Base-by-base conservation (phyloP, 2,797 vertebrate species). In the Dromococcyx pavoninus region DNA sequence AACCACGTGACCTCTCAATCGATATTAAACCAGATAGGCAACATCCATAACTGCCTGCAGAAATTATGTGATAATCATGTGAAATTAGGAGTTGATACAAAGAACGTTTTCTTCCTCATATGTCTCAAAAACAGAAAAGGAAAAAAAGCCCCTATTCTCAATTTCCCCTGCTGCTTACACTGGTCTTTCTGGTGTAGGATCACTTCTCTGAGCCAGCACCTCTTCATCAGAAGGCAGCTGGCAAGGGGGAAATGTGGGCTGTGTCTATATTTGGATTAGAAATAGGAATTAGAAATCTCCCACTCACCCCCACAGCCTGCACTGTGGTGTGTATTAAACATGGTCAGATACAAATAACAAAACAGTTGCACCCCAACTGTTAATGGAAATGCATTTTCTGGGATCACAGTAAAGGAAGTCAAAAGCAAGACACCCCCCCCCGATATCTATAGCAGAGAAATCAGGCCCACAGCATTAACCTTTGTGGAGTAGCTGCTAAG, bases 341-440 rank as follows among this genome's bases (percentile, higher is more conserved):
- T 5, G 22, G 82, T 89, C 91, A 86, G 73, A 93, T 37, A 83
- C 88, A 95, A 95, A 94, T 83, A 94, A 84, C 78, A 77, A 74
- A 94, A 54, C 32, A n/a, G n/a, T 65, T 74, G 46, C 7, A 17
- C 30, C 86, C 32, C 56, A 86, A 75, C 66, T 75, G n/a, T 50
- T 88, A 61, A 88, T 0, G 1, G 39, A 93, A 95, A 91, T 82
- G 84, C 11, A 50, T 75, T 93, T 84, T 18, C 57, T 43, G 70
- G 84, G 66, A 50, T 74, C 27, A 28, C 5, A 79, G 56, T 32
- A 35, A 67, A 91, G 48, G 48, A 81, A 72, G 11, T 5, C 23
- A 82, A 79, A 87, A 72, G n/a, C 11, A 94, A 96, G 76, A 57
- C 39, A 57, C 39, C 78, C 71, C 23, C 27, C 41, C 19, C 30